These are phyloP conservation scores for Lochmaea crataegi DNA, from an alignment of 2,888 invertebrate genomes.

Conservation along the genomic window DNA sequence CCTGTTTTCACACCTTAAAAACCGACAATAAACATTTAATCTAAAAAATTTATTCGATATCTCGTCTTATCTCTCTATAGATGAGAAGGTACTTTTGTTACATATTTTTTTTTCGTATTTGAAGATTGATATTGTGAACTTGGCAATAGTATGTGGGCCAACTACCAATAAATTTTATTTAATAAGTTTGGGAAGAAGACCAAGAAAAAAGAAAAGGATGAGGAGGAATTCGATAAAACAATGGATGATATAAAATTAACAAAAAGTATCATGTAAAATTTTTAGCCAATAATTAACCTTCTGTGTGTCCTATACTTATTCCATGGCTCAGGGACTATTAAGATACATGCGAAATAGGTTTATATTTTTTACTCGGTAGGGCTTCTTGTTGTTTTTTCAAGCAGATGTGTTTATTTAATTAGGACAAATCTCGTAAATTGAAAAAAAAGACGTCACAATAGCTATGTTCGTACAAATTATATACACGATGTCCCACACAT, in stretches of 20 bases:
- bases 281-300: too few relatives aligned
- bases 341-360: slow-evolving; percentile 30
- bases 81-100: not conserved
- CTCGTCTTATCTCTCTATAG: not conserved
- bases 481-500: not conserved
- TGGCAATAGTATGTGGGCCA: slow-evolving; percentile 31
- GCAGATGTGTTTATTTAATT: slow-evolving; percentile 39
- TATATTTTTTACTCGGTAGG: slow-evolving; percentile 32
- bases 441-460: not conserved
- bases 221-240: too few relatives aligned
- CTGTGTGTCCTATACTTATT: not conserved
- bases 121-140: slow-evolving; percentile 30
- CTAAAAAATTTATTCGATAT: not conserved
- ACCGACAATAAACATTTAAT: slow-evolving; percentile 14
- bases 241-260: too few relatives aligned
- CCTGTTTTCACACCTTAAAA: slow-evolving; percentile 24
- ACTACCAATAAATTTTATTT: not conserved
- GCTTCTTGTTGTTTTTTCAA: slow-evolving; percentile 35
- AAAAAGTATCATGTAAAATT: too few relatives aligned
- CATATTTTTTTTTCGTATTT: not conserved
- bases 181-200: not conserved
- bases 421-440: slow-evolving; percentile 26
- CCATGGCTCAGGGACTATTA: slow-evolving; percentile 21
- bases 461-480: not conserved
- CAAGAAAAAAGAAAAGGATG: too few relatives aligned